A percentile compares a stretch with the other conserved stretches of the same genome.
Conservation (phyloP, 2,888 invertebrate species). For the Sicus ferrugineus region DNA sequence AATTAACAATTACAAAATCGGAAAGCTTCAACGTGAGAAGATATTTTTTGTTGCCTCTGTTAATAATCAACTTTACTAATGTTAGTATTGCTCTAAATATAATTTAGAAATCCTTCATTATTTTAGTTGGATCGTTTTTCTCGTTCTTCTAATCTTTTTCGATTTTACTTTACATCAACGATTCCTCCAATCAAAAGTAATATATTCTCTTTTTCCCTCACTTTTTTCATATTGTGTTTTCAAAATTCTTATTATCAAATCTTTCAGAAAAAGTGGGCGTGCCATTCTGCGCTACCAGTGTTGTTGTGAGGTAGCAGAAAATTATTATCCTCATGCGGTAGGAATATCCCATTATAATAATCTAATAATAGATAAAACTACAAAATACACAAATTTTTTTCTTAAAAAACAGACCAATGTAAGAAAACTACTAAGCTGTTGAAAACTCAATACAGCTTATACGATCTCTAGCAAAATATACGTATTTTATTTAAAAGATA, state of each 20-base stretch:
- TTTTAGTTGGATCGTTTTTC: slow-evolving; percentile 34
- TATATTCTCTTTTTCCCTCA: slow-evolving; percentile 36
- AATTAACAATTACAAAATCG: no score
- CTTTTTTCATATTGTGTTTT: slow-evolving; percentile 39
- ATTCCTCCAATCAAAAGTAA: slow-evolving; percentile 30
- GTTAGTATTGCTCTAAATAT: slow-evolving; percentile 2
- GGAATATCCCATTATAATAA: no score
- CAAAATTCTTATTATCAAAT: slow-evolving; percentile 45
- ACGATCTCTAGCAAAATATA: slow-evolving; percentile 20
- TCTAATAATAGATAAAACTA: no score
- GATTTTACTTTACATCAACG: background rate
- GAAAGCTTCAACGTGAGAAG: no score
- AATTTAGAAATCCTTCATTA: slow-evolving; percentile 34
- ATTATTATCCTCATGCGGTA: slow-evolving; percentile 66
- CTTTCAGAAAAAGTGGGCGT: slow-evolving; percentile 66
- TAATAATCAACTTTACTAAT: background rate
- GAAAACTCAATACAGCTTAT: no score
- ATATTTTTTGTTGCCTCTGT: background rate
- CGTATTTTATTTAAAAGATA: background rate
- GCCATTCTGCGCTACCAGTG: slow-evolving; percentile 66
- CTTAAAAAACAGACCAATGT: slow-evolving; percentile 14
- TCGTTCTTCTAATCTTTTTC: background rate
- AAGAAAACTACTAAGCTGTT: no score
- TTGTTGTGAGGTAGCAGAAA: slow-evolving; percentile 66
- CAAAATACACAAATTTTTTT: slow-evolving; percentile 38